These are phyloP conservation scores for Alethe castanea DNA, from an alignment of 2,113 vertebrate species.

Conservation along the genomic window DNA sequence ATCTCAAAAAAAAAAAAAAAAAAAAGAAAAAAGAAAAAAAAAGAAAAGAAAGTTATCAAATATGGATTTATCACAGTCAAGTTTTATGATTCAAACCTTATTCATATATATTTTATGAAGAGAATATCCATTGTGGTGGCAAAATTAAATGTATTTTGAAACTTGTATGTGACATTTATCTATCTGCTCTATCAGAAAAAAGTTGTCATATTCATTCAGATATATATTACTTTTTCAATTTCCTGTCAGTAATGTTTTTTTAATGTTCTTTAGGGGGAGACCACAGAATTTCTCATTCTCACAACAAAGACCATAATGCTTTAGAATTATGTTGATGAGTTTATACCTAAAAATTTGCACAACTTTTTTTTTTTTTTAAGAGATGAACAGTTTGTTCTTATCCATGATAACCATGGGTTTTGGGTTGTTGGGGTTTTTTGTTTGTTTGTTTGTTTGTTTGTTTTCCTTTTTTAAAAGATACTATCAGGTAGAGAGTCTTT, in stretches of 20 bases:
- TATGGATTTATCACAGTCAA: slow-evolving; percentile 62
- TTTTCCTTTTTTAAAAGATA: neutral
- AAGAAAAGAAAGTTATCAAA: slow-evolving; percentile 33
- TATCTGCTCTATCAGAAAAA: slow-evolving; percentile 77
- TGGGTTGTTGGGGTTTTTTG: neutral
- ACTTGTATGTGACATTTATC: slow-evolving; percentile 73
- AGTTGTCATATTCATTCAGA: slow-evolving; percentile 73
- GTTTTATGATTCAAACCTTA: slow-evolving; percentile 52
- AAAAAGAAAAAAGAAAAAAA: neutral
- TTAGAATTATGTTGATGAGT: slow-evolving; percentile 87
- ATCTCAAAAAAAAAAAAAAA: neutral
- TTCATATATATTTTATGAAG: slow-evolving; percentile 71
- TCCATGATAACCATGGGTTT: slow-evolving; percentile 54
- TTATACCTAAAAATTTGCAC: slow-evolving; percentile 73
- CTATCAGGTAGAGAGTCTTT: neutral
- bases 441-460: neutral
- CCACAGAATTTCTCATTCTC: slow-evolving; percentile 69
- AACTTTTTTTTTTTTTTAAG: slow-evolving; percentile 69
- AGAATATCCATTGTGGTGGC: slow-evolving; percentile 69
- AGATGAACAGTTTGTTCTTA: slow-evolving; percentile 73
- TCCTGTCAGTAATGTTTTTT: slow-evolving; percentile 75
- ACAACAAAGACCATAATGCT: slow-evolving; percentile 76
- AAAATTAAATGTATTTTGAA: slow-evolving; percentile 79
- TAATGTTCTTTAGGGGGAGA: slow-evolving; percentile 71
- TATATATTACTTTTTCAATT: slow-evolving; percentile 81